Evolutionary conservation across 2,113 vertebrate species (phyloP), one percentile per base, ranked within the genome.

Genomic region (Polypterus senegalus): DNA sequence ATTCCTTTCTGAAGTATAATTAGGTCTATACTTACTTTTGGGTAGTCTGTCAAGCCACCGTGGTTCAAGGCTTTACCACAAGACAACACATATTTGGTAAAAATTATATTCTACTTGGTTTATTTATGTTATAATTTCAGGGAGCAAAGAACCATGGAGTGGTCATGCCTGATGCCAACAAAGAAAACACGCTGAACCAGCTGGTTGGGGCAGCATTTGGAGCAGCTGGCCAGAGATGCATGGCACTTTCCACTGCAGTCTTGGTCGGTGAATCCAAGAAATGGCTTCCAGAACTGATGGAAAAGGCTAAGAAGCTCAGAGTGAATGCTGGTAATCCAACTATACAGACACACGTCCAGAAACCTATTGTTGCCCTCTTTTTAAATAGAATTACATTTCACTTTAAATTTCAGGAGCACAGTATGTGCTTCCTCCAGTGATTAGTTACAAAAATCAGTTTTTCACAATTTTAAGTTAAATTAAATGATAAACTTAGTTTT

Each of bases 131-230:
- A 5, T 67, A 54, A 70, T 69, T 73, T 66, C 67, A 97, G 96
- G 95, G 95, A 72, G 94, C 93, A 58, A 97, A 98, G 86, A 99
- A 99, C 79, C 95, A 97, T 52, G 95, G 95, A 61, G 96, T 97
- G 63, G 89, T 98, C 74, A 97, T 97, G 95, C 92, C 93, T 3
- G 96, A 99, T 78, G 94, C 95, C 73, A 98, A 93, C 77, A 98
- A 96, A 71, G 93, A 97, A 81, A 98, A 93, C 79, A 97, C 94
- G 1, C 77, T 98, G 71, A 98, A 97, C 79, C 95, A 97, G 77
- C 82, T 98, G 58, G 92, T 97, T 65, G 96, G 94, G 9, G 95
- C 96, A 47, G 95, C 94, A 45, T 98, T 98, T 62, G 94, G 96
- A 71, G 94, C 94, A 56, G 96, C 94, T 5, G 96, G 96, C 47